Conservation (phyloP, 2,888 invertebrate species). For the Epiblema foenella region DNA sequence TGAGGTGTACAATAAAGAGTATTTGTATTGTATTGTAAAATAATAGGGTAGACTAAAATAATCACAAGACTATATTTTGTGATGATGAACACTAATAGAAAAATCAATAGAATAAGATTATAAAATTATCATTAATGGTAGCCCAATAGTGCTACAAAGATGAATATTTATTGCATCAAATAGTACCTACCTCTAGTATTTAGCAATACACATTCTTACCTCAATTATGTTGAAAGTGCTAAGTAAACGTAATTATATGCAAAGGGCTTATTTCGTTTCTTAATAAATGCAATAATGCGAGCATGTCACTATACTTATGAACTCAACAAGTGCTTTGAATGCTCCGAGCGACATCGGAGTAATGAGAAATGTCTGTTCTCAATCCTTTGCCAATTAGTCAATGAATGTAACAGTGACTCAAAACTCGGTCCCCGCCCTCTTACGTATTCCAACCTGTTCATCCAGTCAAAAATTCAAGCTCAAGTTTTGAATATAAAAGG, state of each 20-base stretch:
- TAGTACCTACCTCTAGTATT: too few relatives aligned
- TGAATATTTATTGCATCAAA: neutral
- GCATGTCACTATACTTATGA: neutral
- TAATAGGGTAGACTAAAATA: too few relatives aligned
- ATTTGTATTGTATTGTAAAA: too few relatives aligned
- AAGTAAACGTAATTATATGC: neutral
- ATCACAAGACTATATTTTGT: too few relatives aligned
- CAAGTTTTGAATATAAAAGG: constrained; percentile 62
- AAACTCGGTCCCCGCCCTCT: constrained; percentile 43
- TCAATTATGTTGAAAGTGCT: neutral
- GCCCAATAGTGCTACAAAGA: neutral
- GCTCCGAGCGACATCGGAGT: constrained; percentile 12
- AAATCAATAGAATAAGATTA: too few relatives aligned
- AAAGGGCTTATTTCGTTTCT: neutral
- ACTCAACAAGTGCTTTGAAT: neutral
- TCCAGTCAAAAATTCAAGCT: constrained; percentile 43
- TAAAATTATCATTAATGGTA: too few relatives aligned
- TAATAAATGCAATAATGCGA: neutral
- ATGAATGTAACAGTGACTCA: constrained; percentile 35
- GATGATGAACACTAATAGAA: too few relatives aligned
- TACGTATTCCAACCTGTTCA: constrained; percentile 40
- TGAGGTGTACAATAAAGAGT: too few relatives aligned
- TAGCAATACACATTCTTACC: too few relatives aligned
- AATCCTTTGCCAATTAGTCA: constrained; percentile 29
- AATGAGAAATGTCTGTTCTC: constrained; percentile 24